Conservation (phyloP, 2,113 vertebrate genomes). For the Nettapus auritus region DNA sequence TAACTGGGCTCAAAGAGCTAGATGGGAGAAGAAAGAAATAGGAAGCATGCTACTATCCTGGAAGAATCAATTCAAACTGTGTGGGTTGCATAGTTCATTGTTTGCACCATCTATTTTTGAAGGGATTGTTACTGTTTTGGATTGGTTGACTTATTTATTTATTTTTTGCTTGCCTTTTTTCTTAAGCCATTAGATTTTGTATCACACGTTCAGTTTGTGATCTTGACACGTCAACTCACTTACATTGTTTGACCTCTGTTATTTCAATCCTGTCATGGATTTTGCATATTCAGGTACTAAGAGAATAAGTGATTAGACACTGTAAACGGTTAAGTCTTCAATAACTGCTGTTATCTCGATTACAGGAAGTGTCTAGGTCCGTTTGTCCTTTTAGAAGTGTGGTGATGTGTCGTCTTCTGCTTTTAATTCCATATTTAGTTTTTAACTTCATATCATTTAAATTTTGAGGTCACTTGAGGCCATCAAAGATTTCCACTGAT, state of each 20-base stretch:
- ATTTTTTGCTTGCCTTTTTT: not conserved
- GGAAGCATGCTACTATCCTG: not conserved
- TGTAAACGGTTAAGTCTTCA: fast-evolving
- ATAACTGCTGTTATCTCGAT: not conserved
- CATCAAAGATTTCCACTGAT: not conserved
- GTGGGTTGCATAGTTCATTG: not conserved
- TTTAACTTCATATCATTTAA: not conserved
- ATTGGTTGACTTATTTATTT: not conserved
- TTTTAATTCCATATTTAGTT: not conserved
- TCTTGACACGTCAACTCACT: not conserved
- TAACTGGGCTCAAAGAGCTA: not conserved
- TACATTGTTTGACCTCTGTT: not conserved
- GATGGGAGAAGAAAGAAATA: not conserved
- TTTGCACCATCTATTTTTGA: not conserved
- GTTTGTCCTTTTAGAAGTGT: not conserved
- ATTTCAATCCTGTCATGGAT: not conserved
- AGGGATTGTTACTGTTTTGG: not conserved
- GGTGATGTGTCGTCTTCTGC: not conserved
- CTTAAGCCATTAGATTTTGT: not conserved
- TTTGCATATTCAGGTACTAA: not conserved
- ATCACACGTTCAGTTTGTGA: not conserved
- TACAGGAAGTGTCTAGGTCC: not conserved
- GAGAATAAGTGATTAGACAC: not conserved
- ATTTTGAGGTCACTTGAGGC: conserved; percentile 21
- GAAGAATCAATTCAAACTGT: not conserved